These are phyloP conservation scores for Turritopsis rubra DNA, from an alignment of 30 jellyfish, hydroid and myxozoan species.

Conservation along the genomic window DNA sequence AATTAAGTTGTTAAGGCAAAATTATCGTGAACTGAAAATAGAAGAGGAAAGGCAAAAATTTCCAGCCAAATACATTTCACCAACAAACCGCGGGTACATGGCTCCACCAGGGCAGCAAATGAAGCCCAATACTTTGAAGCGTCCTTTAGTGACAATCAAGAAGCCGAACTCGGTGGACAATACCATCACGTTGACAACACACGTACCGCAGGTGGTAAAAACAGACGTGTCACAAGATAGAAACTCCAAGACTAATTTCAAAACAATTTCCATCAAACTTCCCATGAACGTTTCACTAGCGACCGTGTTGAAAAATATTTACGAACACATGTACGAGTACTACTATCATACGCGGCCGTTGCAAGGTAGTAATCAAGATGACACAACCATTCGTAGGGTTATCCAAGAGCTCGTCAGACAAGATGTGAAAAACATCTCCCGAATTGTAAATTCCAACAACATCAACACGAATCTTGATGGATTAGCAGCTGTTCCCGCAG, in stretches of 20 bases:
- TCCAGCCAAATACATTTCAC: conserved; percentile 39
- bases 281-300: conserved; percentile 91
- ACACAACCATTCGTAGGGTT: conserved; percentile 20
- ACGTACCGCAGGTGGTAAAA: conserved; percentile 42
- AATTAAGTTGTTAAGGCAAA: conserved; percentile 10
- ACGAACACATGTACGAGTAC: conserved; percentile 88
- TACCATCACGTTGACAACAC: conserved; percentile 61
- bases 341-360: conserved; percentile 67
- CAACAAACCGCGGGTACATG: conserved; percentile 45
- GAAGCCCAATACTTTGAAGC: conserved; percentile 12
- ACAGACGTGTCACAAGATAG: background rate
- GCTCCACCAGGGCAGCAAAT: conserved; percentile 33
- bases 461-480: background rate
- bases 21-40: conserved; percentile 19
- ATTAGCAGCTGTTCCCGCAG: background rate
- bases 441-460: background rate
- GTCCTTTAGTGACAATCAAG: conserved; percentile 58
- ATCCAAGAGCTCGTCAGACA: conserved; percentile 15
- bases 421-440: conserved; percentile 28
- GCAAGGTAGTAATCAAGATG: conserved; percentile 1
- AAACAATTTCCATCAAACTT: conserved; percentile 57
- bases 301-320: conserved; percentile 83
- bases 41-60: conserved; percentile 20
- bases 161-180: conserved; percentile 65
- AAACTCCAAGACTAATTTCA: background rate